These are phyloP conservation scores for Xestia sexstrigata DNA, from an alignment of 2,888 invertebrate genomes.

Conservation along the genomic window DNA sequence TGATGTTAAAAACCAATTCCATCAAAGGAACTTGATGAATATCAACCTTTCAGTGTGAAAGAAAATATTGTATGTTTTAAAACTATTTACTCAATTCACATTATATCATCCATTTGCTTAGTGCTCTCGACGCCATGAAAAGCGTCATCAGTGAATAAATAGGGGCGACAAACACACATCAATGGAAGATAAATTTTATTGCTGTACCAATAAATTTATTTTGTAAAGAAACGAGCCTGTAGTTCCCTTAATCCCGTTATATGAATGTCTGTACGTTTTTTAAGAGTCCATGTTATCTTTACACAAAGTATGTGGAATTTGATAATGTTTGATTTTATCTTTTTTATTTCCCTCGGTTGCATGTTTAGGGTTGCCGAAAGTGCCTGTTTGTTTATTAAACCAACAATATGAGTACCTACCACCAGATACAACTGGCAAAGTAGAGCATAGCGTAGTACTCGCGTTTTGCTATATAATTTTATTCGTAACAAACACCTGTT, in stretches of 20 bases:
- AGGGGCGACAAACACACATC: constrained; percentile 30
- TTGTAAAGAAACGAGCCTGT: constrained; percentile 20
- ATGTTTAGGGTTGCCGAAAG: constrained; percentile 11
- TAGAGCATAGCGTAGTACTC: not conserved
- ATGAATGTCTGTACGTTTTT: constrained; percentile 29
- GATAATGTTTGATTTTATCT: constrained; percentile 48
- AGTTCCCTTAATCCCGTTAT: constrained; percentile 62
- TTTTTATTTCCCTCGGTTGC: constrained; percentile 30
- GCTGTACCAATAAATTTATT: constrained; percentile 35
- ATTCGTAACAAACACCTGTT: not conserved
- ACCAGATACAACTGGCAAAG: not conserved
- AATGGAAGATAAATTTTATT: constrained; percentile 37
- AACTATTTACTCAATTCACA: not conserved
- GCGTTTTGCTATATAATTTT: not conserved
- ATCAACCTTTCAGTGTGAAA: not conserved
- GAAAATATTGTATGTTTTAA: not conserved
- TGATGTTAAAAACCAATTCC: not conserved
- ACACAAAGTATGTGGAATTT: constrained; percentile 38
- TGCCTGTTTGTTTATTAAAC: not conserved
- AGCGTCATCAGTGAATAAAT: constrained; percentile 45
- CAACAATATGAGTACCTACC: not conserved
- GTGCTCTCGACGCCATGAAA: constrained; percentile 32
- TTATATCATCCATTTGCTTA: constrained; percentile 13
- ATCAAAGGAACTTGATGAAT: not conserved
- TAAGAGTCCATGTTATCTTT: constrained; percentile 46